phyloP scores from a whole-genome alignment of 2,888 invertebrate genomes.

The Tiliacea citrago region DNA sequence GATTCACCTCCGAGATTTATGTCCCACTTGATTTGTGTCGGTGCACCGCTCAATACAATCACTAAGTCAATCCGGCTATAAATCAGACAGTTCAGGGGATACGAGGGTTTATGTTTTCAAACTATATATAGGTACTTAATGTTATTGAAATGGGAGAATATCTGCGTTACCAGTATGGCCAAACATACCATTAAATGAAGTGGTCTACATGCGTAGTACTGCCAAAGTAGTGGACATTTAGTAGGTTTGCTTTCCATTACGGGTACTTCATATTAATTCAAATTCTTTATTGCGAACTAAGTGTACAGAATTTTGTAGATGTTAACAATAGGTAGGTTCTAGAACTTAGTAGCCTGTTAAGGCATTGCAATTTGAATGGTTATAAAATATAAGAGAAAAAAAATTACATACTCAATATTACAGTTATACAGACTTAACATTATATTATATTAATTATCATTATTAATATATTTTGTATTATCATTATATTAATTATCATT shows the following conservation, averaged over 20 bases:
- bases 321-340: too few species aligned
- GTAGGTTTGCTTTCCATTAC: neutral
- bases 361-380: too few species aligned
- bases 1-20: conserved; percentile 57
- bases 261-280: neutral
- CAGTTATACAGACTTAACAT: too few species aligned
- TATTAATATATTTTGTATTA: too few species aligned
- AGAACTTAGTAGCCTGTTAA: too few species aligned
- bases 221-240: neutral
- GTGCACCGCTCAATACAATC: conserved; percentile 57
- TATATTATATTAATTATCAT: too few species aligned
- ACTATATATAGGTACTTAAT: conserved; percentile 10
- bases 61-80: conserved; percentile 57
- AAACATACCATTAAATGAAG: neutral
- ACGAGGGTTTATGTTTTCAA: conserved; percentile 27
- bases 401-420: too few species aligned
- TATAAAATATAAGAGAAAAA: too few species aligned
- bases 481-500: too few species aligned
- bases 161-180: neutral
- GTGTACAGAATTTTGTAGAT: too few species aligned
- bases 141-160: neutral
- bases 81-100: conserved; percentile 29
- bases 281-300: too few species aligned
- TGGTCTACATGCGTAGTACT: neutral
- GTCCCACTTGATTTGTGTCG: conserved; percentile 53